Evolutionary conservation across 1,140 invertebrate species (phyloP).

Genomic region (Stratiolaelaps scimitus): DNA sequence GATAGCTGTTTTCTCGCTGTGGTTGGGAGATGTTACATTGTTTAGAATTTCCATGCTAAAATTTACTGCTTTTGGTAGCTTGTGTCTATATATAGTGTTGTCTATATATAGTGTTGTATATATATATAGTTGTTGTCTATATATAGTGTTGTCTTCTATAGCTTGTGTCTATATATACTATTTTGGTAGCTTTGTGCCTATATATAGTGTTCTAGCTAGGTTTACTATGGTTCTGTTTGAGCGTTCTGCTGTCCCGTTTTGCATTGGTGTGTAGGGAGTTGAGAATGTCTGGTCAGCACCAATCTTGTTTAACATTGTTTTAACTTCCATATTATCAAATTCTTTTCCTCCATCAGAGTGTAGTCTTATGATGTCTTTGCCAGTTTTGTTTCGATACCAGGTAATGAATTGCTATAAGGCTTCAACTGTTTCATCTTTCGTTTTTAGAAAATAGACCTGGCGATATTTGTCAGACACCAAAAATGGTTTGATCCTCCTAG

Average conservation of each 20-base stretch:
- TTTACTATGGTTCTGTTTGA: slow-evolving; percentile 29
- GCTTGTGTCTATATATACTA: too few species aligned
- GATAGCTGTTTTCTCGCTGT: background rate
- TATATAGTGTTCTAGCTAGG: slow-evolving; percentile 29
- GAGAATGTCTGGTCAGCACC: background rate
- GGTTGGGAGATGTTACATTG: background rate
- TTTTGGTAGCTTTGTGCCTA: slow-evolving; percentile 2
- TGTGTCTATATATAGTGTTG: too few species aligned
- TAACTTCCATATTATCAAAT: background rate
- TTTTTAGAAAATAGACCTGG: background rate
- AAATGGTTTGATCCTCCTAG: too few species aligned
- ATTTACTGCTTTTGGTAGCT: too few species aligned
- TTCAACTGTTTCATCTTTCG: too few species aligned
- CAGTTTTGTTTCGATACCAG: background rate
- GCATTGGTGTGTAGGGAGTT: slow-evolving; percentile 25
- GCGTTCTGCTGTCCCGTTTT: slow-evolving; percentile 25
- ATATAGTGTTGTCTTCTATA: too few species aligned
- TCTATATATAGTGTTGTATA: too few species aligned
- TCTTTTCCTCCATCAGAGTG: background rate
- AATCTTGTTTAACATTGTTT: background rate
- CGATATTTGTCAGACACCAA: too few species aligned
- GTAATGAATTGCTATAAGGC: background rate
- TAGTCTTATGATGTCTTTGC: background rate
- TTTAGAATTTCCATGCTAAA: background rate
- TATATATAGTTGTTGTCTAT: too few species aligned